A percentile compares a stretch with the other conserved stretches of the same genome.
Evolutionary conservation across 2,888 invertebrate species (phyloP).

Genomic region (Eristalis tenax): DNA sequence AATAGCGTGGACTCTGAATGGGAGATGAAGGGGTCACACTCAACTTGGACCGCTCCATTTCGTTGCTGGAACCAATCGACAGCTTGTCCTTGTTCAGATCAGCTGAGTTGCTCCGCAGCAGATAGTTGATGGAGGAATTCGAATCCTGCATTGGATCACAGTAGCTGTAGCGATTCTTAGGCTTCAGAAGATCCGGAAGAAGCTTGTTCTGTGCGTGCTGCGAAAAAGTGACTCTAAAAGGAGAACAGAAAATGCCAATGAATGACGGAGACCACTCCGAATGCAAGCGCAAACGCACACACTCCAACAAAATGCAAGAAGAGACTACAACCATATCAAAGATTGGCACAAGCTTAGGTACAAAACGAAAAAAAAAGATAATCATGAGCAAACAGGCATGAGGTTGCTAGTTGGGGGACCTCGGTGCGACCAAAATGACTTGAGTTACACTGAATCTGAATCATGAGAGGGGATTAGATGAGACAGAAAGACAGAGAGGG

Average conservation of each 20-base stretch:
- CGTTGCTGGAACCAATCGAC: constrained; percentile 65
- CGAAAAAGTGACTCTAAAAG: constrained; percentile 68
- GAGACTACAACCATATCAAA: constrained; percentile 54
- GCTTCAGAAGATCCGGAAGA: constrained; percentile 73
- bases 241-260: neutral
- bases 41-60: constrained; percentile 77
- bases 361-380: constrained; percentile 14
- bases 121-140: constrained; percentile 71
- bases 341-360: constrained; percentile 63
- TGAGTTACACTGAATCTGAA: constrained; percentile 19
- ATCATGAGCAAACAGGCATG: constrained; percentile 27
- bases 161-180: constrained; percentile 77
- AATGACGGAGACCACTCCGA: constrained; percentile 18
- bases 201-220: constrained; percentile 71
- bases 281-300: constrained; percentile 12
- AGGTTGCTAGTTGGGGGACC: constrained; percentile 1
- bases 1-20: constrained; percentile 80
- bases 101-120: constrained; percentile 75
- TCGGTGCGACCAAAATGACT: constrained; percentile 20
- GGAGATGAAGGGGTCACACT: constrained; percentile 80
- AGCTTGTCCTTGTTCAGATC: constrained; percentile 74
- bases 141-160: constrained; percentile 73
- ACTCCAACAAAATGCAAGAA: constrained; percentile 36
- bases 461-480: constrained; percentile 27
- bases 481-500: constrained; percentile 8